Percentiles rank a stretch among this genome's conserved stretches.
These are phyloP conservation scores for Erynnis tages DNA, from an alignment of 2,888 invertebrate genomes.

Conservation along the genomic window DNA sequence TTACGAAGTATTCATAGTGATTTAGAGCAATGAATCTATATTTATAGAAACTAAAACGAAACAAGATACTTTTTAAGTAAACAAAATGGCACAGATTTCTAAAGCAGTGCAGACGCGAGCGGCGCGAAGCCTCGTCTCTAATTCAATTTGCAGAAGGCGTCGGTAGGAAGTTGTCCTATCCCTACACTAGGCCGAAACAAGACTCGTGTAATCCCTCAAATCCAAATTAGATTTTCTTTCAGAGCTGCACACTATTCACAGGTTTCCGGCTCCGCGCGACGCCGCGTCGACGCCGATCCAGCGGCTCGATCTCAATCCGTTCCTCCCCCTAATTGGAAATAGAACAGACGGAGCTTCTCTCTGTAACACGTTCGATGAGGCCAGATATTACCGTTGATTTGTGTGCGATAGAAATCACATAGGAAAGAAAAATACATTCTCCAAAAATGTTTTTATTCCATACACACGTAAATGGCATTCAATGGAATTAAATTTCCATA, in stretches of 20 bases:
- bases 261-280: conserved; percentile 43
- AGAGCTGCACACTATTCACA: conserved; percentile 70
- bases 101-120: not conserved
- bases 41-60: too few species aligned
- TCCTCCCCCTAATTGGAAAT: conserved; percentile 54
- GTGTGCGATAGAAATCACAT: not conserved
- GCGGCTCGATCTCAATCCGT: conserved; percentile 52
- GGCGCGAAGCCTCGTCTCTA: conserved; percentile 51
- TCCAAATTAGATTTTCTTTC: conserved; percentile 81
- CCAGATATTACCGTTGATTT: not conserved
- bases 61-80: too few species aligned
- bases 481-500: too few species aligned
- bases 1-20: too few species aligned
- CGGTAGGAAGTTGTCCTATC: conserved; percentile 43
- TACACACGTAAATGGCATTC: too few species aligned
- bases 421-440: not conserved
- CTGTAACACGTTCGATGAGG: conserved; percentile 4
- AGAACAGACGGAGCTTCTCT: conserved; percentile 26
- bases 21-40: too few species aligned
- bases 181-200: conserved; percentile 76
- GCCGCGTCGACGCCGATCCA: conserved; percentile 42
- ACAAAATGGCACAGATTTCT: not conserved
- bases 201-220: conserved; percentile 77
- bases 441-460: too few species aligned
- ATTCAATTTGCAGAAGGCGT: conserved; percentile 66